phyloP scores from a whole-genome alignment of 2,888 invertebrate genomes.

The Drosophila fungiperda region DNA sequence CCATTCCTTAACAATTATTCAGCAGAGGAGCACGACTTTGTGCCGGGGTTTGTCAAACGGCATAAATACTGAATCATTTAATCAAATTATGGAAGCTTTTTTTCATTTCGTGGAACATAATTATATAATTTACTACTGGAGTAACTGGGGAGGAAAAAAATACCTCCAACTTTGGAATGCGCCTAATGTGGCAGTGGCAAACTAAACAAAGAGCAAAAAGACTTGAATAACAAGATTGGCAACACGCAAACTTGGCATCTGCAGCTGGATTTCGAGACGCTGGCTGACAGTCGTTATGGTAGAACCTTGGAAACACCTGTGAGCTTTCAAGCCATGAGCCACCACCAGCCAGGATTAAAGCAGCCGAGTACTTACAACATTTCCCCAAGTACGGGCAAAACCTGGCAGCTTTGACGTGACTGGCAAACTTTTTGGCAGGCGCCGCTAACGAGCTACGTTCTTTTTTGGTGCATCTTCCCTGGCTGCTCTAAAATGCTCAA shows the following conservation, averaged over 20 bases:
- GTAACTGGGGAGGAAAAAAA: neutral
- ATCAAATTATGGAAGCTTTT: constrained; percentile 6
- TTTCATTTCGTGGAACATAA: constrained; percentile 20
- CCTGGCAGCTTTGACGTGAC: constrained; percentile 77
- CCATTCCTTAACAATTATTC: neutral
- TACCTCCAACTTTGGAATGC: constrained; percentile 4
- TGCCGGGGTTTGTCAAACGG: neutral
- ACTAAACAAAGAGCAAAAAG: constrained; percentile 26
- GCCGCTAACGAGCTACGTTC: constrained; percentile 69
- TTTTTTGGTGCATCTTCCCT: constrained; percentile 45
- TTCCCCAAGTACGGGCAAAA: constrained; percentile 37
- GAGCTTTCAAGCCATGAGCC: constrained; percentile 72
- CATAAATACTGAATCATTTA: neutral
- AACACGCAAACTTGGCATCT: constrained; percentile 79
- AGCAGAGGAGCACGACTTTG: neutral
- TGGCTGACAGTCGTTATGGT: constrained; percentile 26
- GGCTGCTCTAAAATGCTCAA: constrained; percentile 73
- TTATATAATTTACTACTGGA: constrained; percentile 10
- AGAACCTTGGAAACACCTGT: constrained; percentile 76
- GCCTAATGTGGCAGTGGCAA: constrained; percentile 39
- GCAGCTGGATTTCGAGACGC: constrained; percentile 42
- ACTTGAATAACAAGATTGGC: constrained; percentile 35
- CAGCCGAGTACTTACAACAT: constrained; percentile 50
- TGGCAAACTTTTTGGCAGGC: constrained; percentile 80
- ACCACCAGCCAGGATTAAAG: constrained; percentile 68